Evolutionary conservation across 2,113 vertebrate genomes (phyloP).

Genomic region (Nycticorax nycticorax): DNA sequence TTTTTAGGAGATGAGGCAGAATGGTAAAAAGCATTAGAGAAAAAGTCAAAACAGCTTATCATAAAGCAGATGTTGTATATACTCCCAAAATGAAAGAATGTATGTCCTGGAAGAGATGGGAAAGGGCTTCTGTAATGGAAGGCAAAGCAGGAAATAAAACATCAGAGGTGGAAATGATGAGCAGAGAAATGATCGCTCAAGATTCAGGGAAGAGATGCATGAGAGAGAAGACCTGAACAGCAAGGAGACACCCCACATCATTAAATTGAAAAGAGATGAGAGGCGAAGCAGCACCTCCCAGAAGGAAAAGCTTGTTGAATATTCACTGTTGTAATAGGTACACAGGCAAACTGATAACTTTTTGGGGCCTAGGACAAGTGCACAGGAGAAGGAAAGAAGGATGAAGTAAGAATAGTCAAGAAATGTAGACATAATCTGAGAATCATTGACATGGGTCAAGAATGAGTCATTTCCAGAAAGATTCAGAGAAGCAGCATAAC

Average conservation of each 20-base stretch:
- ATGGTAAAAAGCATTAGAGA: not conserved
- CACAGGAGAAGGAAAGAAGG: not conserved
- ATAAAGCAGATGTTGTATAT: not conserved
- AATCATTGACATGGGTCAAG: not conserved
- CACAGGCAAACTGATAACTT: not conserved
- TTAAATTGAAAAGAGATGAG: not conserved
- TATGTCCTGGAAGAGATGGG: not conserved
- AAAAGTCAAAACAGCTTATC: not conserved
- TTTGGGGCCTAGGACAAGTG: not conserved
- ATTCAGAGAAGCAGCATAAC: not conserved
- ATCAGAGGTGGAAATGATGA: not conserved
- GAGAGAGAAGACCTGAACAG: not conserved
- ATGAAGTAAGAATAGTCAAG: not conserved
- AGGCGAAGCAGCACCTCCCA: not conserved
- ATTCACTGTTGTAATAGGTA: not conserved
- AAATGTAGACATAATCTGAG: not conserved
- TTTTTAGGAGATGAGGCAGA: not conserved
- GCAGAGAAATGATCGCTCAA: not conserved
- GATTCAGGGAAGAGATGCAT: not conserved
- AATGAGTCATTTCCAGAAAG: not conserved
- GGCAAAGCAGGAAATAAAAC: not conserved
- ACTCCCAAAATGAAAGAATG: accelerated
- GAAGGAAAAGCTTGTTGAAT: not conserved
- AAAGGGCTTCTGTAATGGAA: not conserved
- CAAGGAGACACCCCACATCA: not conserved